These are phyloP conservation scores for Nemoura dubitans DNA, from an alignment of 2,888 invertebrate genomes.

Conservation along the genomic window DNA sequence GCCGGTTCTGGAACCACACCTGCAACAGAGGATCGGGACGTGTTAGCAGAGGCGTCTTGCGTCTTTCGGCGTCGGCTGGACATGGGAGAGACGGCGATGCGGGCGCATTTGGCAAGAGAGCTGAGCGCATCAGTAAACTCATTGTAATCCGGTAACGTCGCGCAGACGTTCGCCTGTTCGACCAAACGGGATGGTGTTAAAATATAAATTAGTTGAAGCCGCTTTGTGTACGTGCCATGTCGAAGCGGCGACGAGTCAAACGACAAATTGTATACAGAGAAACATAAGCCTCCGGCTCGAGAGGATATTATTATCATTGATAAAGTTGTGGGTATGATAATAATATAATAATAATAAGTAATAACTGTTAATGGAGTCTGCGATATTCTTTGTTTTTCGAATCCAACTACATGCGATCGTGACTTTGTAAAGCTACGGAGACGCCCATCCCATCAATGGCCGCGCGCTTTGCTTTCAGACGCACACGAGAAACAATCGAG, in stretches of 20 bases:
- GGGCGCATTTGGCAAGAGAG: constrained; percentile 1
- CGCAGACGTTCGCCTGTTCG: not conserved
- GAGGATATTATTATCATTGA: constrained; percentile 43
- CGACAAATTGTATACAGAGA: not conserved
- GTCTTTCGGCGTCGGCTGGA: not conserved
- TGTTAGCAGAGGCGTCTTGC: not conserved
- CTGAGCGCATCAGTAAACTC: not conserved
- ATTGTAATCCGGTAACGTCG: not conserved
- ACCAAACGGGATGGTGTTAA: not conserved
- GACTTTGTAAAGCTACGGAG: constrained; percentile 40
- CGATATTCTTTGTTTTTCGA: constrained; percentile 43
- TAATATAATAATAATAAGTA: constrained; percentile 23
- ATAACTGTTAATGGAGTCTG: constrained; percentile 27
- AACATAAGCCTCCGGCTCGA: not conserved
- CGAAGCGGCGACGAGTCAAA: not conserved
- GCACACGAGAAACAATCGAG: constrained; percentile 36
- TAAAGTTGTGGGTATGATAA: constrained; percentile 46
- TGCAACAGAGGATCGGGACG: constrained; percentile 62
- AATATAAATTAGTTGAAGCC: not conserved
- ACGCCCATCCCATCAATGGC: constrained; percentile 47
- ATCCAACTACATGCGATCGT: constrained; percentile 38
- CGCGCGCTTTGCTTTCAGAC: constrained; percentile 20
- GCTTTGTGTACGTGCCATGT: not conserved
- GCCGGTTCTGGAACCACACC: constrained; percentile 94
- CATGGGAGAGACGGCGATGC: constrained; percentile 14